These are phyloP conservation scores for Folsomia candida DNA, from an alignment of 2,888 invertebrate genomes.

Conservation along the genomic window DNA sequence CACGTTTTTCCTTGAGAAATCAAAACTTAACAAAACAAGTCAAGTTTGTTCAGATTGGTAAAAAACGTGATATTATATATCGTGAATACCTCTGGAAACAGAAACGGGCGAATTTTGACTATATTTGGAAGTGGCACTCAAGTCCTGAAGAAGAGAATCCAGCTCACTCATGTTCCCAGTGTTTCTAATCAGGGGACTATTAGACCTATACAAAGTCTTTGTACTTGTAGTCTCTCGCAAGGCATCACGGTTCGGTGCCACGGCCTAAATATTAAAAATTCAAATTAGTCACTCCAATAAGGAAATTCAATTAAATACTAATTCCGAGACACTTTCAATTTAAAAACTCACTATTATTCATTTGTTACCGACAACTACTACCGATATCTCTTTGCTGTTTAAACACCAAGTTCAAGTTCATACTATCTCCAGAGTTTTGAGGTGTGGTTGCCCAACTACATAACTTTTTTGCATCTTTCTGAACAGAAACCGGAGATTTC, in stretches of 20 bases:
- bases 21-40: background rate
- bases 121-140: conserved; percentile 61
- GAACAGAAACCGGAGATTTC: background rate
- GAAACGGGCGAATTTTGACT: conserved; percentile 42
- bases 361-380: too few relatives aligned
- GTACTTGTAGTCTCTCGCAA: conserved; percentile 56
- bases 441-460: background rate
- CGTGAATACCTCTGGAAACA: conserved; percentile 32
- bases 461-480: background rate
- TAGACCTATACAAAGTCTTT: conserved; percentile 51
- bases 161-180: conserved; percentile 65
- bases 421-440: background rate
- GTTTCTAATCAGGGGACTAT: conserved; percentile 49
- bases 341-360: too few relatives aligned
- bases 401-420: too few relatives aligned
- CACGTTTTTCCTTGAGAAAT: too few relatives aligned
- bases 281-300: background rate
- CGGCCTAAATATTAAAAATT: conserved; percentile 59
- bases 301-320: background rate
- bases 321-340: background rate
- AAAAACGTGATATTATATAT: too few relatives aligned
- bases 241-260: conserved; percentile 61
- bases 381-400: too few relatives aligned
- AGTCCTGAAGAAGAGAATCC: conserved; percentile 85
- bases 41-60: background rate